Percentiles rank a stretch among this genome's conserved stretches.
These are phyloP conservation scores for Cryptoblepharus egeriae DNA, from an alignment of 2,797 vertebrate genomes.

Conservation along the genomic window DNA sequence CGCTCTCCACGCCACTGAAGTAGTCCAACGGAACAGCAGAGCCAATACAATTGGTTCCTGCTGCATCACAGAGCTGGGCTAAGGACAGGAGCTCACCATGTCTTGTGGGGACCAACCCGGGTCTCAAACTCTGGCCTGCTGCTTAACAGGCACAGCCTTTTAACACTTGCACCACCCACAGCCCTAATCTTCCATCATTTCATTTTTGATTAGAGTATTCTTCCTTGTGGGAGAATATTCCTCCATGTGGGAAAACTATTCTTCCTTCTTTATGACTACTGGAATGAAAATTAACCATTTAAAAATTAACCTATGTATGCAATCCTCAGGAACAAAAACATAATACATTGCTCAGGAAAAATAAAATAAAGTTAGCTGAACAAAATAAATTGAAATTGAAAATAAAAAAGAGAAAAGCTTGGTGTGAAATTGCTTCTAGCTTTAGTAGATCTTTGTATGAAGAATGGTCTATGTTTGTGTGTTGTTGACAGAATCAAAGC, in stretches of 20 bases:
- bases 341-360: background rate
- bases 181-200: too few relatives aligned
- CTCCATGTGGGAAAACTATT: background rate
- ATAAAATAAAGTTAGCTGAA: background rate
- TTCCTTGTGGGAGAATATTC: background rate
- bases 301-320: too few relatives aligned
- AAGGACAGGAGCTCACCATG: too few relatives aligned
- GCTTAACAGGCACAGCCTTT: too few relatives aligned
- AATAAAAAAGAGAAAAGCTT: background rate
- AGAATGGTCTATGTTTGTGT: background rate
- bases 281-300: background rate
- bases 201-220: background rate
- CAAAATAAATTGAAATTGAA: background rate
- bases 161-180: too few relatives aligned
- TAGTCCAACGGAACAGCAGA: too few relatives aligned
- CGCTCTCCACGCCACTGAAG: too few relatives aligned
- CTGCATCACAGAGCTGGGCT: too few relatives aligned
- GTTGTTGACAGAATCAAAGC: background rate
- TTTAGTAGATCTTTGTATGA: background rate
- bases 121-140: too few relatives aligned
- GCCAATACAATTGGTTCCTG: too few relatives aligned
- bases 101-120: too few relatives aligned
- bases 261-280: background rate
- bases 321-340: background rate
- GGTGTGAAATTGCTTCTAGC: background rate